A percentile compares a stretch with the other conserved stretches of the same genome.
phyloP scores from a whole-genome alignment of 2,888 invertebrate species.

The Ormia ochracea region DNA sequence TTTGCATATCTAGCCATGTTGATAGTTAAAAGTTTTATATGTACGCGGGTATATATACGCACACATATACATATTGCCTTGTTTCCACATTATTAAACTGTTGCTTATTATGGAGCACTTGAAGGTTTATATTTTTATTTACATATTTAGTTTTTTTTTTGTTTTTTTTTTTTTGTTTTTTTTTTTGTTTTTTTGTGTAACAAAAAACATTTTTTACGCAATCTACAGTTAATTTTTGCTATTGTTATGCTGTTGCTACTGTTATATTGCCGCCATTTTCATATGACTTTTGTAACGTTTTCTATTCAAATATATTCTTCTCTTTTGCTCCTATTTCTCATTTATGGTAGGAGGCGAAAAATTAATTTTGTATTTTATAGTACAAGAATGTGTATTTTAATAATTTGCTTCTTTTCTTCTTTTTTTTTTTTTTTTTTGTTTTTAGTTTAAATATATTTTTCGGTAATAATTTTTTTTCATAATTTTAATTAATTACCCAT shows the following conservation, averaged over 20 bases:
- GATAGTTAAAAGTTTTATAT: slow-evolving; percentile 1
- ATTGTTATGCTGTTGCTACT: slow-evolving; percentile 20
- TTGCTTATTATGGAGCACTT: slow-evolving; percentile 47
- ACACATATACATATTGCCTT: too few relatives aligned
- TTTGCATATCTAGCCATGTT: background rate
- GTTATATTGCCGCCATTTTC: slow-evolving; percentile 13
- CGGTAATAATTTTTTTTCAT: too few relatives aligned
- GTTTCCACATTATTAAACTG: slow-evolving; percentile 46
- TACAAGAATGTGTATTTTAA: too few relatives aligned
- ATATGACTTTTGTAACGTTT: slow-evolving; percentile 17
- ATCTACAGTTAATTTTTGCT: slow-evolving; percentile 49
- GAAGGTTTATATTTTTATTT: slow-evolving; percentile 26
- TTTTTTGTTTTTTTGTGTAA: background rate
- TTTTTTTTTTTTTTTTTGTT: too few relatives aligned
- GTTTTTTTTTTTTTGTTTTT: background rate
- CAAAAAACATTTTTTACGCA: slow-evolving; percentile 43
- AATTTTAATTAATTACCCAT: too few relatives aligned
- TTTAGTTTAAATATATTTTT: too few relatives aligned
- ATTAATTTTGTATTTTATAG: background rate
- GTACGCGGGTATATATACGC: too few relatives aligned
- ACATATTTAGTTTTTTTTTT: too few relatives aligned
- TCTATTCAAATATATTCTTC: background rate
- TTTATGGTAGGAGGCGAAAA: slow-evolving; percentile 10
- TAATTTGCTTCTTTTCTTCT: too few relatives aligned
- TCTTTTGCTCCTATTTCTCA: slow-evolving; percentile 10